Conservation (phyloP, 2,888 invertebrate genomes). For the Ornithoptera priamus region DNA sequence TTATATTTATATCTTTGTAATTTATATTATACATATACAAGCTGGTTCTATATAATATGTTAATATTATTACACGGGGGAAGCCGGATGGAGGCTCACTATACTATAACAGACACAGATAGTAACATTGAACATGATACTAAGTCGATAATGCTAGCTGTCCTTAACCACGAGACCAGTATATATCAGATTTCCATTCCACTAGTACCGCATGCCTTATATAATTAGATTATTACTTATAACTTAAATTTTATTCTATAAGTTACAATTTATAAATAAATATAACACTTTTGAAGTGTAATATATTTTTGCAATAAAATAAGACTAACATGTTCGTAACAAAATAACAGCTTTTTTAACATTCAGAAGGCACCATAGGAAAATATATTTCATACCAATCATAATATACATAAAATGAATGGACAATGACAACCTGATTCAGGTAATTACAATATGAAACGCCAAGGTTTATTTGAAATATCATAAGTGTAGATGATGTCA, state of each 20-base stretch:
- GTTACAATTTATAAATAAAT: background rate
- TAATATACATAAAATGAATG: no score
- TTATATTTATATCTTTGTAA: background rate
- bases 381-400: no score
- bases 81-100: slow-evolving; percentile 11
- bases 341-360: no score
- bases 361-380: no score
- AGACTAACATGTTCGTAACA: no score
- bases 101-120: slow-evolving; percentile 1
- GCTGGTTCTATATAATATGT: no score
- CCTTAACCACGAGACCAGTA: slow-evolving; percentile 37
- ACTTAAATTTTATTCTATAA: background rate
- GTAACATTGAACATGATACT: slow-evolving; percentile 27
- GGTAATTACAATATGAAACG: no score
- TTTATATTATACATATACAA: no score
- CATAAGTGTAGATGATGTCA: no score
- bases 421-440: no score
- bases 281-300: background rate
- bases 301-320: background rate
- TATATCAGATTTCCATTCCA: slow-evolving; percentile 37
- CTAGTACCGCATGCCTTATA: slow-evolving; percentile 26
- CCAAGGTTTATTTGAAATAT: no score
- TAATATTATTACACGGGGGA: slow-evolving; percentile 2
- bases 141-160: slow-evolving; percentile 22
- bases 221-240: slow-evolving; percentile 8